Evolutionary conservation across 2,888 invertebrate species (phyloP).

Genomic region (Microplitis deprimator): DNA sequence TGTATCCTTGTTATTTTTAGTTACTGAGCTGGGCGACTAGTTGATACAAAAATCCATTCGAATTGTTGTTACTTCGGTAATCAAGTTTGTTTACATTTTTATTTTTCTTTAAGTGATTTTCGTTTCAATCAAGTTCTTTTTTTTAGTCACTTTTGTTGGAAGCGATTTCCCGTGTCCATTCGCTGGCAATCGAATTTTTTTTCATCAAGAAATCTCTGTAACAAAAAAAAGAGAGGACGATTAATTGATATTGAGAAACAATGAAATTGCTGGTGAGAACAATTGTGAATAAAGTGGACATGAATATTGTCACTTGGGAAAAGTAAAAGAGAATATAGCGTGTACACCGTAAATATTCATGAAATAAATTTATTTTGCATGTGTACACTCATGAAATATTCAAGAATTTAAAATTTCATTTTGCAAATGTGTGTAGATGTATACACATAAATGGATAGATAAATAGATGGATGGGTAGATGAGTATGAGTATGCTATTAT

Average conservation of each 20-base stretch:
- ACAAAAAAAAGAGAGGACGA: not conserved
- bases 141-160: not conserved
- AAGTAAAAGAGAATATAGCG: not conserved
- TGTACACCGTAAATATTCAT: constrained; percentile 12
- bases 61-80: not conserved
- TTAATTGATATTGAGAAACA: not conserved
- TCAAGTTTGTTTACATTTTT: not conserved
- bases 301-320: not conserved
- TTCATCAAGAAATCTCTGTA: not conserved
- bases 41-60: not conserved
- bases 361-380: not conserved
- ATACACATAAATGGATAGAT: not conserved
- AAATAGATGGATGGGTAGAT: not conserved
- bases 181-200: not conserved
- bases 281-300: not conserved
- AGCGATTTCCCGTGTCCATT: not conserved
- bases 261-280: not conserved
- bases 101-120: not conserved
- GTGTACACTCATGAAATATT: constrained; percentile 19
- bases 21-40: not conserved
- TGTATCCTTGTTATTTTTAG: not conserved
- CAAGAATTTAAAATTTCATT: constrained; percentile 7
- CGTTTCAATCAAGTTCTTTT: not conserved
- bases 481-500: not conserved
- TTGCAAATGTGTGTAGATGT: not conserved